Conservation (phyloP, 2,797 vertebrate genomes). For the Gambusia yucatana region DNA sequence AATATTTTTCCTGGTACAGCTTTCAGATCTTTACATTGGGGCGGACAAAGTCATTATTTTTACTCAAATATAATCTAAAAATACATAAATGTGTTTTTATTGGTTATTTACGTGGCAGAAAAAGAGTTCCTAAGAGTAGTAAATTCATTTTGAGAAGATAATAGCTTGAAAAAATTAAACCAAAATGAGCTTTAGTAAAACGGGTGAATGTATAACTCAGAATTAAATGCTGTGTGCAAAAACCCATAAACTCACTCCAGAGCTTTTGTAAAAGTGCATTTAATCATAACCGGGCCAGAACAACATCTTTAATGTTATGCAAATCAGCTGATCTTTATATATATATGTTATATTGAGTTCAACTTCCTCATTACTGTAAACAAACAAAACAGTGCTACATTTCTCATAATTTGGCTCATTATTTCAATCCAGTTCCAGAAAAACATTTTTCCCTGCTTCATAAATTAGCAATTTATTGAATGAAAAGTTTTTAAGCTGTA, state of each 20-base stretch:
- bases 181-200: background rate
- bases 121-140: background rate
- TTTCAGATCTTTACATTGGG: conserved; percentile 40
- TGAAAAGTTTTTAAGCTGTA: background rate
- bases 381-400: background rate
- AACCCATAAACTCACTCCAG: background rate
- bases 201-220: background rate
- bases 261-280: background rate
- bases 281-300: background rate
- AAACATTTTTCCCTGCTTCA: background rate
- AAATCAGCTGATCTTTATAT: background rate
- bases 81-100: background rate
- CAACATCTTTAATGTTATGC: background rate
- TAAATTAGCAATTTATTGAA: background rate
- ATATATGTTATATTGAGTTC: background rate
- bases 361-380: background rate
- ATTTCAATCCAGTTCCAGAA: background rate
- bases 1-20: conserved; percentile 36
- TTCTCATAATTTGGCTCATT: background rate
- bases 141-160: background rate
- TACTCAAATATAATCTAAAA: background rate
- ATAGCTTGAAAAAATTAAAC: background rate
- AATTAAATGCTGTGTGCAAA: background rate
- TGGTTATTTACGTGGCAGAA: background rate
- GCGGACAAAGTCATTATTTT: background rate